These are phyloP conservation scores for Gandaritis pyraliata DNA, from an alignment of 2,888 invertebrate genomes.

Conservation along the genomic window DNA sequence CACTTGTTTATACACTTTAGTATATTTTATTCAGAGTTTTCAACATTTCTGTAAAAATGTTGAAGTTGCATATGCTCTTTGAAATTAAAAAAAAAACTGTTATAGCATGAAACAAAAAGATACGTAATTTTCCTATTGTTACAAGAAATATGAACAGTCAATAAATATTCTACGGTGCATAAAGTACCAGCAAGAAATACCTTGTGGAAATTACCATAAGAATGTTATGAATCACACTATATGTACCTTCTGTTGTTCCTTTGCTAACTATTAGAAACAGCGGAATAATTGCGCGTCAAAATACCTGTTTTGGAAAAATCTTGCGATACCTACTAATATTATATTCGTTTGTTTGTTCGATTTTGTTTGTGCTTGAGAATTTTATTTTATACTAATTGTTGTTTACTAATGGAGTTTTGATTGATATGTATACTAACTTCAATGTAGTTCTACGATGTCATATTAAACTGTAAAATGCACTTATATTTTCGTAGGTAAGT, in stretches of 20 bases:
- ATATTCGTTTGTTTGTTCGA: conserved; percentile 34
- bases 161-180: conserved; percentile 45
- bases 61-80: no score
- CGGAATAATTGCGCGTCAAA: conserved; percentile 37
- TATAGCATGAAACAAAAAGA: neutral
- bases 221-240: conserved; percentile 57
- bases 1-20: conserved; percentile 17
- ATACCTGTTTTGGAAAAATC: conserved; percentile 28
- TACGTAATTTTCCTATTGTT: conserved; percentile 14
- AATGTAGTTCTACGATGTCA: conserved; percentile 23
- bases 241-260: conserved; percentile 45
- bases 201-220: conserved; percentile 59
- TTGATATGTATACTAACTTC: conserved; percentile 32
- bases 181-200: conserved; percentile 45
- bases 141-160: conserved; percentile 52
- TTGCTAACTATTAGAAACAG: conserved; percentile 46
- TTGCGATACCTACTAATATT: conserved; percentile 35
- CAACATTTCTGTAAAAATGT: no score
- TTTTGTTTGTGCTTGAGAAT: conserved; percentile 45
- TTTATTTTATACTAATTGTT: conserved; percentile 48
- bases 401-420: conserved; percentile 51
- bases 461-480: conserved; percentile 17
- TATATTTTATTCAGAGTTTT: no score
- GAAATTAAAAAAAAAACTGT: no score
- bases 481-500: conserved; percentile 14